Conservation (phyloP, 2,113 vertebrate genomes). For the Notechis scutatus region DNA sequence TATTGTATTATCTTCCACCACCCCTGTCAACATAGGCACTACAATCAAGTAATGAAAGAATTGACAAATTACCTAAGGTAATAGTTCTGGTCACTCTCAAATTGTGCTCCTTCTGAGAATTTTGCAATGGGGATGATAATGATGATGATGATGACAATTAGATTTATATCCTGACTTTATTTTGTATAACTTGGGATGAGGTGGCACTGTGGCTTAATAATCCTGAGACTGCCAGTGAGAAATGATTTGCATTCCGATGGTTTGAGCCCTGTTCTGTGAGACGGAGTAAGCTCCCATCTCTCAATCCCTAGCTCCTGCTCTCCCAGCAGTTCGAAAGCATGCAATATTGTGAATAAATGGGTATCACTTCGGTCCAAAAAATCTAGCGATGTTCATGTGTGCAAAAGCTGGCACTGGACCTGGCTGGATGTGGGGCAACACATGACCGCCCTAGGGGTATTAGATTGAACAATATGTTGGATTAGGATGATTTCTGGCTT, state of each 20-base stretch:
- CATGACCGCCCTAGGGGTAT: not conserved
- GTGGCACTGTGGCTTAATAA: not conserved
- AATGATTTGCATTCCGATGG: not conserved
- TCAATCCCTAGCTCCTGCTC: too few species aligned
- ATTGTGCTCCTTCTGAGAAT: not conserved
- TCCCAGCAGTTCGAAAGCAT: too few species aligned
- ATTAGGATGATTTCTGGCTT: not conserved
- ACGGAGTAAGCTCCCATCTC: too few species aligned
- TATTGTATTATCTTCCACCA: slow-evolving; percentile 57
- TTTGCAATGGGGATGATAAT: not conserved
- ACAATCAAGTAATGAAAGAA: not conserved
- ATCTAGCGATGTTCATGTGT: too few species aligned
- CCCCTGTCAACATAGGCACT: not conserved
- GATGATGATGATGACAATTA: not conserved
- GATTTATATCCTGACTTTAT: not conserved
- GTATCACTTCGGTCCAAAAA: too few species aligned
- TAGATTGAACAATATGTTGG: not conserved
- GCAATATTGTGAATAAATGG: too few species aligned
- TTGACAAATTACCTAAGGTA: not conserved
- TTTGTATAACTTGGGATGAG: not conserved
- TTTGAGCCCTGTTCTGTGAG: too few species aligned
- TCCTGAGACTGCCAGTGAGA: not conserved
- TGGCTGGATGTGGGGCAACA: too few species aligned
- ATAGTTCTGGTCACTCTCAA: not conserved
- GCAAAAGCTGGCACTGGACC: too few species aligned